Evolutionary conservation across 1,140 invertebrate species (phyloP), one percentile per base, ranked within the genome.

Genomic region (Lamellibrachia luymesi): DNA sequence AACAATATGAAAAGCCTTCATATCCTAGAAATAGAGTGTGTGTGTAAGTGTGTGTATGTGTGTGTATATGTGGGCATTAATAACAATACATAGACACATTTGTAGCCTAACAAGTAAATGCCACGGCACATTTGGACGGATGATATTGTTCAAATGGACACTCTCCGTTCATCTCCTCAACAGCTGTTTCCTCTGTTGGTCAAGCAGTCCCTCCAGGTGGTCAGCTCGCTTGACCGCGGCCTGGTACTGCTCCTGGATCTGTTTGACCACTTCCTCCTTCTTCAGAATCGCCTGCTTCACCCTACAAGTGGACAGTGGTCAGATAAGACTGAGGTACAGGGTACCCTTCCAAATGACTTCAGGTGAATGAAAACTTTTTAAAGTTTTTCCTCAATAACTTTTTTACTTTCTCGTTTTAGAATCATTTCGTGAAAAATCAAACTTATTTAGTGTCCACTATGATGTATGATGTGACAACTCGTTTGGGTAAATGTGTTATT

Each of bases 201-300:
- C 95, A 92, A 96, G 94, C 4, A 96, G 93, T 5, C 95, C 96
- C 93, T 96, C 96, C 8, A 96, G 93, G 94, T 96, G 96, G 93
- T 96, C 96, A 4, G 96, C 96, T 80, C 96, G 93, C 94, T 96
- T 96, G 92, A 95, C 94, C 51, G 96, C 96, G 92, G 96, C 96
- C 92, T 96, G 95, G 93, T 96, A 96, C 94, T 96, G 96, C 91
- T 96, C 94, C 91, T 94, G 94, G 8, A 96, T 93, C 93, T 96
- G 95, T 50, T 92, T 95, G 8, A 96, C 95, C 10, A 95, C 95
- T 80, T 96, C 96, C 92, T 96, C 96, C 93, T 96, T 96, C 95
- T 96, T 96, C n/a, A 95, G 94, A 90, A 96, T 96, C 0, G 96
- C 96, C 93, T 96, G 95, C 93, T 96, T 96, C 50, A 96, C 96